Conservation (phyloP, 2,888 invertebrate genomes). For the Punctoribates punctum region DNA sequence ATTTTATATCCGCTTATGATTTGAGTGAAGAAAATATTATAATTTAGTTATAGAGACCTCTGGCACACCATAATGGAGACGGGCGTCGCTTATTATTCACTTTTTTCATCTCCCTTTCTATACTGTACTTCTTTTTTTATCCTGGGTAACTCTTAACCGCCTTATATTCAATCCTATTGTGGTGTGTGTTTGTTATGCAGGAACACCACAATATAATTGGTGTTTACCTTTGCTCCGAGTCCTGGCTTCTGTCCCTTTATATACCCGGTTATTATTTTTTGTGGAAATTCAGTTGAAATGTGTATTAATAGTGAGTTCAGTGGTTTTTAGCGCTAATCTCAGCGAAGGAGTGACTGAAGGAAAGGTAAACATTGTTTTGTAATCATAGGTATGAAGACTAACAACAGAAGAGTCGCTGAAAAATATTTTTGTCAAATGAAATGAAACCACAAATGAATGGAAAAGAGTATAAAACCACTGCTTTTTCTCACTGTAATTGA, state of each 20-base stretch:
- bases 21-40: too few relatives aligned
- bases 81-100: neutral
- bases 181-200: neutral
- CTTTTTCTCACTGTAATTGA: neutral
- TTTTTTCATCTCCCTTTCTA: neutral
- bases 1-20: too few relatives aligned
- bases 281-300: neutral
- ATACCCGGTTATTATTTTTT: too few relatives aligned
- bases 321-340: neutral
- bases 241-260: neutral
- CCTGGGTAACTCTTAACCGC: neutral
- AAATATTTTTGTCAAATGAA: neutral
- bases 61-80: too few relatives aligned
- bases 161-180: conserved; percentile 8
- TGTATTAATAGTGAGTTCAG: neutral
- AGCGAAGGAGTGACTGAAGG: neutral
- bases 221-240: neutral
- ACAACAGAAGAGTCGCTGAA: neutral
- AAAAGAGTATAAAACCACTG: neutral
- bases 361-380: conserved; percentile 16
- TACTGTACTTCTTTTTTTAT: neutral
- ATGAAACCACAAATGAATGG: neutral
- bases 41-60: too few relatives aligned
- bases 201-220: neutral
- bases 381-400: conserved; percentile 9